phyloP scores from a whole-genome alignment of 2,113 vertebrate genomes.

The Hippopotamus amphibius region DNA sequence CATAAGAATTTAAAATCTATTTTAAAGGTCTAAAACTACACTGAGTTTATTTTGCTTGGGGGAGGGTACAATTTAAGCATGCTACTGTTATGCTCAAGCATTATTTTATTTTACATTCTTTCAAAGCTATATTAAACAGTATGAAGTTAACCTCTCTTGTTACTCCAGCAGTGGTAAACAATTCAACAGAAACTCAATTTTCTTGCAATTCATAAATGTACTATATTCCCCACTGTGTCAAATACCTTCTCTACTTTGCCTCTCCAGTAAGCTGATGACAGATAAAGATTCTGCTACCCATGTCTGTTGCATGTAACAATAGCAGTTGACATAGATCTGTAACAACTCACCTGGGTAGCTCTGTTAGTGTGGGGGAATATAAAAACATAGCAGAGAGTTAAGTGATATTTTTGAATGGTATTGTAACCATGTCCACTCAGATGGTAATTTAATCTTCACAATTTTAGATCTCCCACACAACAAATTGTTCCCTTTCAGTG shows the following conservation, averaged over 20 bases:
- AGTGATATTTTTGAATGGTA: constrained; percentile 76
- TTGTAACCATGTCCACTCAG: constrained; percentile 78
- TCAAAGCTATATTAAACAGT: constrained; percentile 77
- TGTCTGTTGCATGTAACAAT: constrained; percentile 24
- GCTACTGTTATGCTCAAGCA: constrained; percentile 64
- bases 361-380: background rate
- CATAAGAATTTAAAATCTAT: constrained; percentile 80
- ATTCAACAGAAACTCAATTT: constrained; percentile 73
- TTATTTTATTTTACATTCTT: constrained; percentile 77
- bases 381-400: constrained; percentile 67
- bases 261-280: constrained; percentile 65
- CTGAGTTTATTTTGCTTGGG: constrained; percentile 77
- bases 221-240: constrained; percentile 68
- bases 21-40: constrained; percentile 79
- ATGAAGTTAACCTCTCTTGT: constrained; percentile 84
- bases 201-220: constrained; percentile 71
- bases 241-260: constrained; percentile 54
- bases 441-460: constrained; percentile 81
- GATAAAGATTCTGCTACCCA: constrained; percentile 67
- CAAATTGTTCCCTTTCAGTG: constrained; percentile 82
- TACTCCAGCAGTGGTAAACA: constrained; percentile 73
- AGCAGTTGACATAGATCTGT: constrained; percentile 50
- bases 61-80: constrained; percentile 51
- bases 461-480: constrained; percentile 81
- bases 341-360: constrained; percentile 48